Percentiles rank a stretch among this genome's conserved stretches.
phyloP scores from a whole-genome alignment of 2,113 vertebrate genomes.

The Cisticola juncidis region DNA sequence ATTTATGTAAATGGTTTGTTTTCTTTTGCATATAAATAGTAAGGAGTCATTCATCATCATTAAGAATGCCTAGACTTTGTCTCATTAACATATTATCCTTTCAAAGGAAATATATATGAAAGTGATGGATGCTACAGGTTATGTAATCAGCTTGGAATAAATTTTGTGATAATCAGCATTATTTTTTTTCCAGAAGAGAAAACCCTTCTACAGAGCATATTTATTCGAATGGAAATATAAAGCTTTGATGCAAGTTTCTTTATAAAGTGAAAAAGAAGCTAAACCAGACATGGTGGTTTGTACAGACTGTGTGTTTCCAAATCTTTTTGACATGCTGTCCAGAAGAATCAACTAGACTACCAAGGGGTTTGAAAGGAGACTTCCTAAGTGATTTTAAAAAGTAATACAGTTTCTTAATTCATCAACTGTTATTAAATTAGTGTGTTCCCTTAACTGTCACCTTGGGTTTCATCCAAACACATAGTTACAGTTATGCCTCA shows the following conservation, averaged over 20 bases:
- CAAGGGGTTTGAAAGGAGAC: conserved; percentile 39
- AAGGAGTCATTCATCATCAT: neutral
- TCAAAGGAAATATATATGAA: neutral
- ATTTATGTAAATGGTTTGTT: neutral
- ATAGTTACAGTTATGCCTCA: neutral
- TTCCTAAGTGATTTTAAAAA: conserved; percentile 62
- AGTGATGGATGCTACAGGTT: neutral
- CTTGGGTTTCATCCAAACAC: conserved; percentile 2
- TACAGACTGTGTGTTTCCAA: conserved; percentile 28
- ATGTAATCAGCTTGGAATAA: neutral
- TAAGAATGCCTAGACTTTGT: neutral
- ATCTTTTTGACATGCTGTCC: conserved; percentile 70
- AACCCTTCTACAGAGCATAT: neutral
- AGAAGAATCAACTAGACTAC: conserved; percentile 54
- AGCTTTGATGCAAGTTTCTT: conserved; percentile 24
- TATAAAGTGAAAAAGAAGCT: conserved; percentile 31
- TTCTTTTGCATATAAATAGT: neutral
- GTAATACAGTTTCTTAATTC: conserved; percentile 55
- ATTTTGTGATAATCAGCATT: neutral
- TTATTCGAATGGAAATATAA: conserved; percentile 36
- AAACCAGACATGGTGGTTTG: conserved; percentile 8
- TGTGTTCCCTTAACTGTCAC: conserved; percentile 49
- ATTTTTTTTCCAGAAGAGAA: neutral
- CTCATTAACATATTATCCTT: neutral
- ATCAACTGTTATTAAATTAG: conserved; percentile 60